These are phyloP conservation scores for Plestiodon gilberti DNA, from an alignment of 2,113 vertebrate genomes.

Conservation along the genomic window DNA sequence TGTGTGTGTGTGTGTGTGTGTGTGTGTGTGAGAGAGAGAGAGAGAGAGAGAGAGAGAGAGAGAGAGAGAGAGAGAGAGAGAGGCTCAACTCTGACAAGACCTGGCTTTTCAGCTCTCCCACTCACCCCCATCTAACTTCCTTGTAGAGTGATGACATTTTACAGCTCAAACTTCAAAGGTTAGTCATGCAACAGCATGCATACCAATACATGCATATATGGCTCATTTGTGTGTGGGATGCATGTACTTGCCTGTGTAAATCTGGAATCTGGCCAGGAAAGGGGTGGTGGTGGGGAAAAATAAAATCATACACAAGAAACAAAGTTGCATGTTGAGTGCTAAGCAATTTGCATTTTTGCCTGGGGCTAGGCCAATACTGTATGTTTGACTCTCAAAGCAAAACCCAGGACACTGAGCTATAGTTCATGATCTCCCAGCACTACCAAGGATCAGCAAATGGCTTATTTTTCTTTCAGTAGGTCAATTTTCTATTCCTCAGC, in stretches of 20 bases:
- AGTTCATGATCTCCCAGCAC: neutral
- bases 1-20: neutral
- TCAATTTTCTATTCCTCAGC: neutral
- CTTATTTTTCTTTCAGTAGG: neutral
- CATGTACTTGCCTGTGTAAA: neutral
- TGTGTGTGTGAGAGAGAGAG: neutral
- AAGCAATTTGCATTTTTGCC: neutral
- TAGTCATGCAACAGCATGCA: neutral
- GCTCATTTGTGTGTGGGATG: constrained; percentile 25
- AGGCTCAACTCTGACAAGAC: neutral
- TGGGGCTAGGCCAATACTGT: neutral
- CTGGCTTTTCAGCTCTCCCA: constrained; percentile 4
- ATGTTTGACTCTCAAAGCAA: neutral
- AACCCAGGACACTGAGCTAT: neutral
- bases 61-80: too few relatives aligned
- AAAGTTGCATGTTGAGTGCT: neutral
- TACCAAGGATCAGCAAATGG: neutral
- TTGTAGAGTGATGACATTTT: constrained; percentile 20
- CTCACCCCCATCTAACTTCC: neutral
- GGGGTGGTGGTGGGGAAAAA: neutral
- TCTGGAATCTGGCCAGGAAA: neutral
- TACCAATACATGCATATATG: neutral
- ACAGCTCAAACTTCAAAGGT: constrained; percentile 22
- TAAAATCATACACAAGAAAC: neutral
- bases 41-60: too few relatives aligned